Conservation (phyloP, 1,140 invertebrate genomes). For the Plectrocnemia conspersa region DNA sequence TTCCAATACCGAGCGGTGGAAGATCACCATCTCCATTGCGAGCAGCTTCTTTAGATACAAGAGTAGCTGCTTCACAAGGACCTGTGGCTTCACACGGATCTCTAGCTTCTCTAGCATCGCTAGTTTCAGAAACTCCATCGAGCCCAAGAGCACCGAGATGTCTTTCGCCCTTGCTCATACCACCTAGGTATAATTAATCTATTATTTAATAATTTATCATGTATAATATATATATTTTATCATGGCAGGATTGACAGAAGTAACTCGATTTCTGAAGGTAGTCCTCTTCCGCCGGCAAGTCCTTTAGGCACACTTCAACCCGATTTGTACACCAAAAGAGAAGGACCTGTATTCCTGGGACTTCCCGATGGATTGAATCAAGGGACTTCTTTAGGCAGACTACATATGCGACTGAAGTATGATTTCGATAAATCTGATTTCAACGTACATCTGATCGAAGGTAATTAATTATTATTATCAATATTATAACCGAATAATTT, state of each 20-base stretch:
- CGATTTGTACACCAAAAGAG: constrained; percentile 72
- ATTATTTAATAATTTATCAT: constrained; percentile 7
- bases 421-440: constrained; percentile 86
- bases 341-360: constrained; percentile 67
- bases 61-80: constrained; percentile 55
- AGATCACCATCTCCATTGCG: constrained; percentile 70
- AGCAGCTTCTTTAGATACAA: constrained; percentile 67
- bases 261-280: constrained; percentile 50
- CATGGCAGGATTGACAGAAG: constrained; percentile 49
- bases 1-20: constrained; percentile 52
- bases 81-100: constrained; percentile 57
- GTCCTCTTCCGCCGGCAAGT: constrained; percentile 43
- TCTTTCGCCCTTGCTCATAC: constrained; percentile 68
- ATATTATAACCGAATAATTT: no score
- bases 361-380: constrained; percentile 47
- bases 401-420: constrained; percentile 82
- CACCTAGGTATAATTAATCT: constrained; percentile 47
- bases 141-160: constrained; percentile 54
- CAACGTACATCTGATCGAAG: constrained; percentile 83
- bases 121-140: constrained; percentile 47
- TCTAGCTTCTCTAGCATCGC: constrained; percentile 51
- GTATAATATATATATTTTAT: neutral
- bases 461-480: constrained; percentile 47
- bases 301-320: constrained; percentile 77
- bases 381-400: constrained; percentile 64